phyloP scores from a whole-genome alignment of 2,888 invertebrate genomes.

The Minunthozetes semirufus region DNA sequence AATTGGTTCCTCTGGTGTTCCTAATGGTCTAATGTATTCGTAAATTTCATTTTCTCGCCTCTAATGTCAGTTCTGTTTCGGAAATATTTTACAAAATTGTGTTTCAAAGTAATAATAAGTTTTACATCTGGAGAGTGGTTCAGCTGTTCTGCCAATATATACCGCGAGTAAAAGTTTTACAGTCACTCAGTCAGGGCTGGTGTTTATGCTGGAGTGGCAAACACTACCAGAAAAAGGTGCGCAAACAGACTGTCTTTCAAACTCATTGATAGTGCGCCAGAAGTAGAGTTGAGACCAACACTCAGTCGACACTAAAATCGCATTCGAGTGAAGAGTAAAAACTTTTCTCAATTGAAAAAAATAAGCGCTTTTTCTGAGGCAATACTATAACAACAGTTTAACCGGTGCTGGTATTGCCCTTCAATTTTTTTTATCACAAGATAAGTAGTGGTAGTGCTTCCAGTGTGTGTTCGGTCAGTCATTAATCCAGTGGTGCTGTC shows the following conservation, averaged over 20 bases:
- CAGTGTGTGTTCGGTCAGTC: conserved; percentile 4
- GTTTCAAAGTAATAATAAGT: conserved; percentile 6
- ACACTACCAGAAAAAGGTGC: conserved; percentile 20
- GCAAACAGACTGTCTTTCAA: background rate
- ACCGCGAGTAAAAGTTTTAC: background rate
- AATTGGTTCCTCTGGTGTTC: no score
- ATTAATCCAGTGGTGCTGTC: conserved; percentile 14
- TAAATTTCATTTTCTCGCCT: background rate
- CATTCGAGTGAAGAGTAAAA: background rate
- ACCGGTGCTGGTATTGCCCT: background rate
- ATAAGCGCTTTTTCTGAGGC: background rate
- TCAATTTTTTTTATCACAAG: background rate
- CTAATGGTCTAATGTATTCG: background rate
- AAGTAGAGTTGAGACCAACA: background rate
- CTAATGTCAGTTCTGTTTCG: background rate
- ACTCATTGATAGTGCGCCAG: conserved; percentile 9
- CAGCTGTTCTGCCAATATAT: conserved; percentile 11
- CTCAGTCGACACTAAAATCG: background rate
- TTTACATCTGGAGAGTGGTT: conserved; percentile 25
- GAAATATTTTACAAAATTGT: background rate
- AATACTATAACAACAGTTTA: background rate
- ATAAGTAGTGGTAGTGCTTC: background rate
- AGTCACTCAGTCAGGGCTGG: background rate
- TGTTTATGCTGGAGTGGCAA: background rate
- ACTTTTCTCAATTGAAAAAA: conserved; percentile 14